Conservation (phyloP, 1,140 invertebrate species). For the Ephestia elutella region DNA sequence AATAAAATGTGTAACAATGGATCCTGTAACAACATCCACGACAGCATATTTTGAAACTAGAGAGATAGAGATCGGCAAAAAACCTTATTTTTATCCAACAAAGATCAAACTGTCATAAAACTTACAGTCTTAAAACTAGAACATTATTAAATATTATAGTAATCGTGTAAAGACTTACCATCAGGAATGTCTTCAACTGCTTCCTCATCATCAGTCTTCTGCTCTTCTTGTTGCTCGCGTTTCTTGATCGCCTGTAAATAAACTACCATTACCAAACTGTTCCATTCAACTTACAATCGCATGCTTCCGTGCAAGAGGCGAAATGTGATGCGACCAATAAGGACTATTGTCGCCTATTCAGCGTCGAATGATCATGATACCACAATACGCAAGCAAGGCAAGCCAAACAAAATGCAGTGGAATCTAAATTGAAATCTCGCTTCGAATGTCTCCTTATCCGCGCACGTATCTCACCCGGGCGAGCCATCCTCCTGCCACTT, state of each 20-base stretch:
- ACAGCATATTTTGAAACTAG: background rate
- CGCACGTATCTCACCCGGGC: conserved; percentile 62
- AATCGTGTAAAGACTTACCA: conserved; percentile 42
- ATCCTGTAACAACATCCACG: background rate
- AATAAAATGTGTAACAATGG: background rate
- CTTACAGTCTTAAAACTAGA: too few relatives aligned
- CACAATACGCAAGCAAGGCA: conserved; percentile 34
- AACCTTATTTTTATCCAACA: too few relatives aligned
- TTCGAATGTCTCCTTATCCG: conserved; percentile 47
- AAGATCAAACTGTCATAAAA: too few relatives aligned
- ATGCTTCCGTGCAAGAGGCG: conserved; percentile 15
- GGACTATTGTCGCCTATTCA: conserved; percentile 1
- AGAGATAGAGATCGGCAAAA: background rate
- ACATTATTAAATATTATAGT: background rate
- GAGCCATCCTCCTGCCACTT: conserved; percentile 65
- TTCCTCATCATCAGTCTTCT: conserved; percentile 61
- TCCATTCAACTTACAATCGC: background rate
- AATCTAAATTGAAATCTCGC: conserved; percentile 64
- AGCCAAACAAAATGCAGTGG: conserved; percentile 49
- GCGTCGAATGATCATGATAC: conserved; percentile 24
- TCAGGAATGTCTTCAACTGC: conserved; percentile 49
- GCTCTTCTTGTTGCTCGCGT: conserved; percentile 54
- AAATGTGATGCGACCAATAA: background rate
- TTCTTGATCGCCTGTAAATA: conserved; percentile 66
- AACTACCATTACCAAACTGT: conserved; percentile 19